Base-by-base conservation (phyloP, 2,113 vertebrate genomes). In the Channa argus region DNA sequence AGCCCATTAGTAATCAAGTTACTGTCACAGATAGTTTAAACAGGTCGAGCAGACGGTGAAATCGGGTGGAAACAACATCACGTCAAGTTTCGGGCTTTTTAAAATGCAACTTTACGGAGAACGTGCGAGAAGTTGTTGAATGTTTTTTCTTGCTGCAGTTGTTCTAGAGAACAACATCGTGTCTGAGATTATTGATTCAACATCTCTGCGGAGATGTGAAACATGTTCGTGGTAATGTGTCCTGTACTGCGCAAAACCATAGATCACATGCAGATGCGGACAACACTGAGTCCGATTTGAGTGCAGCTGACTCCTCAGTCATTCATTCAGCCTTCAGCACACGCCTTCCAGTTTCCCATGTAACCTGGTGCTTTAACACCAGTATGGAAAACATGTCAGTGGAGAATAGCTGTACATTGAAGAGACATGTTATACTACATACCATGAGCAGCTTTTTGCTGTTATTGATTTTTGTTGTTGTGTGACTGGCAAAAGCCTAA, bases 21-120 rank as follows among this genome's bases (percentile, higher is more conserved):
- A 69, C 66, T 83, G 87, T 71, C 87, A 72, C 54, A 14, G 15
- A 84, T 38, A 7, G 5, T 46, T 52, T 55, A 14, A 66, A 72
- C 15, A 2, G 56, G 47, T 79, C 74, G 6, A 41, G 3, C 1
- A 3, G 15, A 46, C 5, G 39, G 8, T 8, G 39, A 13, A 41
- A 33, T 51, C 14, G 33, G 49, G 65, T 15, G 39, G 55, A 62
- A 49, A 41, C 37, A 43, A 14, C 53, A 53, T 58, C 81, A 66
- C 58, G 62, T 64, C 46, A 38, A 68, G 6, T 39, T 41, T 6
- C 54, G 52, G 47, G 0, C 44, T 58, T 34, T 8, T 3, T 67
- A 54, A 34, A 72, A 24, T 24, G 24, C 24, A 24, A 24, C 24
- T 24, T 24, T 24, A 24, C 24, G 24, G 24, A 24, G 24, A 24